Evolutionary conservation across 2,888 invertebrate species (phyloP), one percentile per base, ranked within the genome.

Genomic region (Amblyjoppa fuscipennis): DNA sequence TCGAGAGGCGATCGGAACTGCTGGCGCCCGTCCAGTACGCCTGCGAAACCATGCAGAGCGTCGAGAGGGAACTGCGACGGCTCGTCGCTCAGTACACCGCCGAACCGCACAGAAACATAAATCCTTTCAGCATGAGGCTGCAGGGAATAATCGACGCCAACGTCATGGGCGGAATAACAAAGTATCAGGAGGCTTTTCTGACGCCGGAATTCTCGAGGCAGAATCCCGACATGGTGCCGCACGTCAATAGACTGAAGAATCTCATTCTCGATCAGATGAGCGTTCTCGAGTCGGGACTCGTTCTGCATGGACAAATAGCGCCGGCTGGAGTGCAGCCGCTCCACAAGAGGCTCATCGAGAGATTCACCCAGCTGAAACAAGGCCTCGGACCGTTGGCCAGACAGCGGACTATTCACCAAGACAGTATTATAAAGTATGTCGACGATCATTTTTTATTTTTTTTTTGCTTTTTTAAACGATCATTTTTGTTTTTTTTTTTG

Each of bases 121-220:
- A 98, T 94, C 98, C 98, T 0, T 97, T 99, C 92, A 98, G 98
- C 3, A 99, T 99, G 98, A 95, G 98, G 31, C 94, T 99, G 16
- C 97, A 96, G 91, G 99, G 99, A 1, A 98, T 98, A 49, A 98
- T 99, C 88, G 99, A 99, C 94, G 99, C 99, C 0, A 98, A 98
- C 91, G 99, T 99, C 0, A 98, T 98, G 96, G 98, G 99, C 2
- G 99, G 99, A 16, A 97, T 98, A 84, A 97, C 97, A 70, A 99
- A 99, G 93, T 99, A 99, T 93, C 98, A 99, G 93, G 98, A 98
- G 90, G 98, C 99, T 0, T 99, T 99, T 94, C 97, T 99, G 86
- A 97, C 97, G 0, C 95, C 96, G 11, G 98, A 98, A 89, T 99
- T 98, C 92, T 93, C 96, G 0, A 94, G 95, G 83, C 94, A 95